Base-by-base conservation (phyloP, 2,113 vertebrate genomes). In the Petaurus breviceps region DNA sequence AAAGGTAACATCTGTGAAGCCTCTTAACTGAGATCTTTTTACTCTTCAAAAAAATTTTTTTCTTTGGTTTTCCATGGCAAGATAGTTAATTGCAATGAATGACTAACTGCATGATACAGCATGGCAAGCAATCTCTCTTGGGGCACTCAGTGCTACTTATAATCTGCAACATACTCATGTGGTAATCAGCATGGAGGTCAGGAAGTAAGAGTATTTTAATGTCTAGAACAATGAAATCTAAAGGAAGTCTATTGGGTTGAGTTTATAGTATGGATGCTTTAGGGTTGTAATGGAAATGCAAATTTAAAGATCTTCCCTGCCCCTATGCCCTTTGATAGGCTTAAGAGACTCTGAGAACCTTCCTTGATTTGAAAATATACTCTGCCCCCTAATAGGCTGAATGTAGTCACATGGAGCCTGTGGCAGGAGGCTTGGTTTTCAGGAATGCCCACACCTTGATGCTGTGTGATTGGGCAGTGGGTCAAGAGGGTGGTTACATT, bases 111-210 rank as follows among this genome's bases (percentile, higher is more conserved):
- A 55, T n/a, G 28, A 22, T 24, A 0, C 43, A 54, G 90, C 92
- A 68, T 0, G 1, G 43, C 55, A n/a, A 92, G n/a, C 2, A 84
- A 54, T 25, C 43, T 61, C 0, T 92, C 31, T 51, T 28, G 16
- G 47, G 8, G 53, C 57, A 61, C 0, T 28, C 0, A 0, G 3
- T 92, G 46, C 0, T 0, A 25, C 43, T 46, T 16, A 2, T 68
- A 91, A 12, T 4, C 31, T 37, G 47, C 0, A 0, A 49, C 93
- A 55, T 47, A 25, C 0, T 0, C 6, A 51, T 26, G 43, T 3
- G 43, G 23, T 26, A 52, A 52, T 47, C 43, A 1, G 90, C 53
- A 2, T 0, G 31, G 50, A 8, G 51, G 14, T 90, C 49, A 50
- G 47, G 16, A 90, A 77, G 23, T 3, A 28, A n/a, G 26, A 52